These are phyloP conservation scores for Netelia virgata DNA, from an alignment of 2,888 invertebrate genomes.

Conservation along the genomic window DNA sequence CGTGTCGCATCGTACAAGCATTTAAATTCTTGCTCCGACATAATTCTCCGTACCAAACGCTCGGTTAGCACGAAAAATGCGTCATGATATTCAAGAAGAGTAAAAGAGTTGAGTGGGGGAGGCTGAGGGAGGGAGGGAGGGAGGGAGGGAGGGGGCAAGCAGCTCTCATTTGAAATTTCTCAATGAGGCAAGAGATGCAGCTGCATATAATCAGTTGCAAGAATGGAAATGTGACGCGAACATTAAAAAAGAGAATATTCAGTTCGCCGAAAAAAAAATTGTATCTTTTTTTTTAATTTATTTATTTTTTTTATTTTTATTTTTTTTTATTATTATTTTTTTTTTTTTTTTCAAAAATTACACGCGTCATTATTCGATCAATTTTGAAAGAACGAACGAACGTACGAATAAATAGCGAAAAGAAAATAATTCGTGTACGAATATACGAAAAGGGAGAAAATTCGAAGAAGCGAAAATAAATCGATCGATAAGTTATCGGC, in stretches of 20 bases:
- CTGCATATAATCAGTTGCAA: slow-evolving; percentile 26
- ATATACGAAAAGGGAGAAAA: background rate
- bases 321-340: no score
- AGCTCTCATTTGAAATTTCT: background rate
- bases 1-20: slow-evolving; percentile 51
- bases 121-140: background rate
- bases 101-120: background rate
- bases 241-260: slow-evolving; percentile 3
- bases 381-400: background rate
- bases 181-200: slow-evolving; percentile 30
- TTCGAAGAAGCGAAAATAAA: background rate
- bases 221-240: slow-evolving; percentile 13
- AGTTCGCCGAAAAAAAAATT: background rate
- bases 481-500: slow-evolving; percentile 34
- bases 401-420: background rate
- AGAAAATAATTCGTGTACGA: background rate
- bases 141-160: background rate
- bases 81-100: slow-evolving; percentile 38
- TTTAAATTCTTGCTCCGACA: slow-evolving; percentile 32
- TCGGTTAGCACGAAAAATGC: slow-evolving; percentile 58
- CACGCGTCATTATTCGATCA: no score
- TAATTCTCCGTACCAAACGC: slow-evolving; percentile 59
- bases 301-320: no score
- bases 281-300: background rate
- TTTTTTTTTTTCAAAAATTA: no score